Base-by-base conservation (phyloP, 2,888 invertebrate genomes). In the Disparrhopalites patrizii region DNA sequence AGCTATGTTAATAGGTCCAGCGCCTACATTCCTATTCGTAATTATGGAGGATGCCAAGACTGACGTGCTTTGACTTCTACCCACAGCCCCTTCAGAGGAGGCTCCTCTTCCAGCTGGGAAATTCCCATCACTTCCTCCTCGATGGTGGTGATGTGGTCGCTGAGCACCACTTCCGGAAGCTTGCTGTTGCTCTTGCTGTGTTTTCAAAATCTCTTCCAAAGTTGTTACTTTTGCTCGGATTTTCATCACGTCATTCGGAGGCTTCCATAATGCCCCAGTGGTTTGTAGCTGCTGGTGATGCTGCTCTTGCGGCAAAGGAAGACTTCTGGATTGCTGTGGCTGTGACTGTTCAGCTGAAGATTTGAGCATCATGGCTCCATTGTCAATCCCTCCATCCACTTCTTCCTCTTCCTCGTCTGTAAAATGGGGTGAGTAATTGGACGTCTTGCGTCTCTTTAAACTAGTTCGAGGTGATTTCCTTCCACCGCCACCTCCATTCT, bases 151-250 rank as follows among this genome's bases (percentile, higher is more conserved):
- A 5, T 50, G 50, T 15, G 8, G 15, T 40, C n/a, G 40, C 15
- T 7, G 27, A n/a, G n/a, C n/a, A n/a, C n/a, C n/a, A n/a, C n/a
- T n/a, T n/a, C n/a, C n/a, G n/a, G n/a, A n/a, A n/a, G n/a, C n/a
- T 47, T n/a, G 18, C 8, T 10, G 10, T 7, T 10, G 10, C 8
- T 23, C 50, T 30, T 20, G 23, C 51, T 72, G 74, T 28, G 68
- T 62, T 55, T 66, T 56, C 4, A 73, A 25, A 50, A 75, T 73
- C 61, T 75, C 75, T 30, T 75, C 75, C 10, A 72, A 56, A 8
- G 75, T 75, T 36, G 75, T 75, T 20, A 75, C 75, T 63, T 69
- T 75, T 15, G 75, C 70, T 47, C 72, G 70, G 30, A 73, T 67
- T 62, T 71, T 75, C 55, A 61, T 54, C 2, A 67, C 27, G 40